phyloP scores from a whole-genome alignment of 2,113 vertebrate species.

The Hippocampus guttulatus region DNA sequence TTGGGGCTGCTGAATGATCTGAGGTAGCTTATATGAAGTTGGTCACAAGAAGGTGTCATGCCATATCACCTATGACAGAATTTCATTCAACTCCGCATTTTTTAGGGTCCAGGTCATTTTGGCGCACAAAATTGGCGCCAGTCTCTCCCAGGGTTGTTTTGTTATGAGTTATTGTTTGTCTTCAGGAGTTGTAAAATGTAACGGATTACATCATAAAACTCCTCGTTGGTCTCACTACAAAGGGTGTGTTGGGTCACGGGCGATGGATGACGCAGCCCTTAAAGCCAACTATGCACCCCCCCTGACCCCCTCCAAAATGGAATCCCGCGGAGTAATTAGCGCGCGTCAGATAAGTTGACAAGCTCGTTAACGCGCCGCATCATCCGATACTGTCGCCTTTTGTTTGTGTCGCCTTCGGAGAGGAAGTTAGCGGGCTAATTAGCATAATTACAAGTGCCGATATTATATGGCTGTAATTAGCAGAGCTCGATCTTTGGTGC shows the following conservation, averaged over 20 bases:
- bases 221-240: neutral
- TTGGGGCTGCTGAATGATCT: too few species aligned
- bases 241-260: constrained; percentile 7
- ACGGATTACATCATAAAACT: too few species aligned
- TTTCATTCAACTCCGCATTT: too few species aligned
- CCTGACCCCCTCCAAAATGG: constrained; percentile 22
- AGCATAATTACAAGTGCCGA: constrained; percentile 71
- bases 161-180: too few species aligned
- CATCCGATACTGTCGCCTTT: constrained; percentile 59
- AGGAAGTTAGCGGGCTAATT: constrained; percentile 71
- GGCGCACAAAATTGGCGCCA: too few species aligned
- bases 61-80: too few species aligned
- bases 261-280: constrained; percentile 16
- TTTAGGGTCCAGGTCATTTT: too few species aligned
- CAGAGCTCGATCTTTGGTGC: constrained; percentile 48
- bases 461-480: constrained; percentile 72
- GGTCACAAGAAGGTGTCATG: too few species aligned
- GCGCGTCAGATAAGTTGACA: constrained; percentile 69
- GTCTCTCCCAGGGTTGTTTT: too few species aligned
- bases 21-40: too few species aligned
- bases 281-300: constrained; percentile 14
- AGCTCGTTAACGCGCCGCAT: constrained; percentile 70
- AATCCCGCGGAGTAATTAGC: constrained; percentile 65
- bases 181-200: too few species aligned
- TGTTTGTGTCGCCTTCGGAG: constrained; percentile 70